Base-by-base conservation (phyloP, 2,888 invertebrate species). In the Polyploca ridens region DNA sequence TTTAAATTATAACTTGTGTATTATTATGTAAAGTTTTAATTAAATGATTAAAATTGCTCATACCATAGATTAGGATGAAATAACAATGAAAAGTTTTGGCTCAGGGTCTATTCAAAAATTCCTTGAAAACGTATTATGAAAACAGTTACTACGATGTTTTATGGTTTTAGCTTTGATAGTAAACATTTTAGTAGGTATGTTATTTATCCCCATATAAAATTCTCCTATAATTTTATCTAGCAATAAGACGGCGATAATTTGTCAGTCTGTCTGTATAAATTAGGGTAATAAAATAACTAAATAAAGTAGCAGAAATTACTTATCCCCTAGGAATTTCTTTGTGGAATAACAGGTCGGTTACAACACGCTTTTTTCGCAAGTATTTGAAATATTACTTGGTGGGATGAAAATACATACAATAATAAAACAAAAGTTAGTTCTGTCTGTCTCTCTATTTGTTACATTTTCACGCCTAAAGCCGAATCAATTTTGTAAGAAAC, bases 231-330 rank as follows among this genome's bases (percentile, higher is more conserved):
- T 44, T 63, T 58, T 58, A 38, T 44, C 33, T 33, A 44, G 54
- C 10, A 19, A 54, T 54, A 54, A 54, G 19, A 19, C 3, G 19
- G 58, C 44, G 63, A 63, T 63, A 44, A 63, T 63, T 58, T 63
- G 44, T 58, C 33, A 58, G 63, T 33, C 58, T 33, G 63, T 27
- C 58, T 58, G 58, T 58, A 41, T 63, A n/a, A 58, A 63, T 58
- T 44, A 63, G 58, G 57, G 58, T 63, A 58, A 58, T 41, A 33
- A 44, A 46, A 41, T 62, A 41, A 19, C 46, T 14, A 41, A 13
- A 27, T 46, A 19, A 44, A 33, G 16, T 41, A 44, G 62, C 63
- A 41, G 58, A 54, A 41, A 63, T 54, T 54, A 19, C 19, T 54
- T 54, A 19, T 19, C 54, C 10, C 10, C 54, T 54, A 16, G 54